Percentiles rank a stretch among this genome's conserved stretches.
These are phyloP conservation scores for Macrophya alboannulata DNA, from an alignment of 2,888 invertebrate genomes.

Conservation along the genomic window DNA sequence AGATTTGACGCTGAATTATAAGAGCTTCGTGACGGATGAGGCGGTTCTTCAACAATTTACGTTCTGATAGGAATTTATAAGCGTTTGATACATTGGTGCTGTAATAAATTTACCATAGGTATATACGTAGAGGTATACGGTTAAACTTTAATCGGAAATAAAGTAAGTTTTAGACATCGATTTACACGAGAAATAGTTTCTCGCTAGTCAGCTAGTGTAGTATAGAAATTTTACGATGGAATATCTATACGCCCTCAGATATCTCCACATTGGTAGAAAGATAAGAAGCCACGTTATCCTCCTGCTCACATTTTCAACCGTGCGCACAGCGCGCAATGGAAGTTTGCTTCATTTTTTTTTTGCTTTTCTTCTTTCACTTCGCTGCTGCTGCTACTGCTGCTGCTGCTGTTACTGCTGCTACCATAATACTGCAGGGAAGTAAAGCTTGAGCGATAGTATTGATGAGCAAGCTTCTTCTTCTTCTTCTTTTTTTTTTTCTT, in stretches of 20 bases:
- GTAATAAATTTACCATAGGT: slow-evolving; percentile 2
- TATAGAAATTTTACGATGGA: not conserved
- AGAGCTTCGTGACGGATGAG: not conserved
- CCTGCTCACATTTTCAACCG: slow-evolving; percentile 14
- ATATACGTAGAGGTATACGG: no score
- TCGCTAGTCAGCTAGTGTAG: not conserved
- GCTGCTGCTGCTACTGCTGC: not conserved
- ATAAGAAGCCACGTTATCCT: slow-evolving; percentile 41
- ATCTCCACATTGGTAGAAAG: slow-evolving; percentile 25
- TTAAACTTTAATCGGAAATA: slow-evolving; percentile 23
- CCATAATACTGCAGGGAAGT: not conserved
- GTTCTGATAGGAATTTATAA: not conserved
- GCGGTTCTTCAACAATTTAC: not conserved
- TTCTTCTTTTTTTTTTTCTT: not conserved
- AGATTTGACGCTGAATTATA: not conserved
- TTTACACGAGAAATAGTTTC: slow-evolving; percentile 13
- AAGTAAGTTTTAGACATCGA: not conserved
- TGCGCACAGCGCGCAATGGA: not conserved
- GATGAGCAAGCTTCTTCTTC: not conserved
- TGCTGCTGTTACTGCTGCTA: not conserved
- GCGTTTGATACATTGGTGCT: not conserved
- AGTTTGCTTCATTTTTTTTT: not conserved
- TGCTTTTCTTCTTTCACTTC: slow-evolving; percentile 1
- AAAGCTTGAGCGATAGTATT: slow-evolving; percentile 4
- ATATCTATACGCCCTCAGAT: not conserved